phyloP scores from a whole-genome alignment of 2,113 vertebrate genomes.

The Garra rufa region DNA sequence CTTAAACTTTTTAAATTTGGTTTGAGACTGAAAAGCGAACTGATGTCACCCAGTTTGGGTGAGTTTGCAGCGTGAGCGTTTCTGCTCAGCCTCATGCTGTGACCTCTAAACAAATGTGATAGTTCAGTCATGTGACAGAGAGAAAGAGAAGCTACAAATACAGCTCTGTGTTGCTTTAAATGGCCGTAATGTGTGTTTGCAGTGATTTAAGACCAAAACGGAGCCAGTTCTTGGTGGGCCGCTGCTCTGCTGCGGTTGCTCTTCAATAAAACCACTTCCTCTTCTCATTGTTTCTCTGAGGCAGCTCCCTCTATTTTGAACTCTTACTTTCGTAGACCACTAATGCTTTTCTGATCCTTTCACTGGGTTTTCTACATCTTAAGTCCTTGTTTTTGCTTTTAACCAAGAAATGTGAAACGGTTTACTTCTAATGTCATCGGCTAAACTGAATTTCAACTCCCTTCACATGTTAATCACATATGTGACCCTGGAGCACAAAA shows the following conservation, averaged over 20 bases:
- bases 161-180: neutral
- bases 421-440: neutral
- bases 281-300: slow-evolving; percentile 18
- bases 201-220: slow-evolving; percentile 18
- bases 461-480: slow-evolving; percentile 59
- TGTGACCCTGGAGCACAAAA: no score
- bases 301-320: slow-evolving; percentile 7
- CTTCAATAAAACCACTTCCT: slow-evolving; percentile 28
- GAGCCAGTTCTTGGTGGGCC: neutral
- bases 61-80: neutral
- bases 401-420: neutral
- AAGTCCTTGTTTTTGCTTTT: neutral
- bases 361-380: neutral
- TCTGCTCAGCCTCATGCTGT: slow-evolving; percentile 1
- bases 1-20: neutral
- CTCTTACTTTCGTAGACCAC: slow-evolving; percentile 13
- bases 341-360: slow-evolving; percentile 11
- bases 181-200: neutral
- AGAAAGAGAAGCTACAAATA: neutral
- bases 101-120: slow-evolving; percentile 9
- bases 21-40: neutral
- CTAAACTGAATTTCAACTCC: slow-evolving; percentile 52
- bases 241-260: slow-evolving; percentile 14
- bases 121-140: slow-evolving; percentile 9
- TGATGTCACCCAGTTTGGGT: neutral